Evolutionary conservation across 2,888 invertebrate genomes (phyloP), one percentile per base, ranked within the genome.

Genomic region (Keiferia lycopersicella): DNA sequence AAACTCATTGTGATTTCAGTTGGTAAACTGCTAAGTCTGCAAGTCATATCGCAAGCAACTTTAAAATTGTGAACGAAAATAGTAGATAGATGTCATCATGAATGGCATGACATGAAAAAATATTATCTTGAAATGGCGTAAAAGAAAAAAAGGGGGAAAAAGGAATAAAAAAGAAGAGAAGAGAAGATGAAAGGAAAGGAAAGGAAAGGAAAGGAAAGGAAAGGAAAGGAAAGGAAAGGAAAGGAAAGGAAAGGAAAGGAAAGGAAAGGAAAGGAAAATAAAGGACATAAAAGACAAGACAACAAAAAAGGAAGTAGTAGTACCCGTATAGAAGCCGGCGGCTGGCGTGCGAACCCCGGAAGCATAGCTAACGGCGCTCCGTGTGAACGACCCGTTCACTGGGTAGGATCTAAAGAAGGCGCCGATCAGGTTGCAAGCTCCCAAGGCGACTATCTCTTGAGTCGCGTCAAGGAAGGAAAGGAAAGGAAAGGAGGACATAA

Each of bases 351-450:
- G 93, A 0, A 96, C 96, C 7, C 96, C 96, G 73, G 96, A 96
- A 59, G 96, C 95, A 68, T 96, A 95, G 85, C 95, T 96, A 48
- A 97, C 96, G 66, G 96, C 96, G 76, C 96, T 94, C 71, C 95
- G 87, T 0, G 95, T 94, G 80, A 95, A 95, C 2, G 95, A 95
- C 41, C 95, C 96, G 78, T 94, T 94, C 38, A 96, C 94, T 0
- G 96, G 96, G 82, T 95, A 95, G 0, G 96, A 95, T n/a, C 93
- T 92, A 76, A 96, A 94, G 81, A 96, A 96, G 51, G 95, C 94
- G 65, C 96, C 95, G 48, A 94, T 82, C 22, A 96, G 80, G 84
- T 96, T 96, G 78, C 96, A 95, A 12, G 94, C 78, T n/a, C 95
- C 95, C 58, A 96, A 86, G 0, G 96, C 95, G 59, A 96, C 84